Conservation (phyloP, 2,113 vertebrate genomes). For the Otolemur garnettii region DNA sequence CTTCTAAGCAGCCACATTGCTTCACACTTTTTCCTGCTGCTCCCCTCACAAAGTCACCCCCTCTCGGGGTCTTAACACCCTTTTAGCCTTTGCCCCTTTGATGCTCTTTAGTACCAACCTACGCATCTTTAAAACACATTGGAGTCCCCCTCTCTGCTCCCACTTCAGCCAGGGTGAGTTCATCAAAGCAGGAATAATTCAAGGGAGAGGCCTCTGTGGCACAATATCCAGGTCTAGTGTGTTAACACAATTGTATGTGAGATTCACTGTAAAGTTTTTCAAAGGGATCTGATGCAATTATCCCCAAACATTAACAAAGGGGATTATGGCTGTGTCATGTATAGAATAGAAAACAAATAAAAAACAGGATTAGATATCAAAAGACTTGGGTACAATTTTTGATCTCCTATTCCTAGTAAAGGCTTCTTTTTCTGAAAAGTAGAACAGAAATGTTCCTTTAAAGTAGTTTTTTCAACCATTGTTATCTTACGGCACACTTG, state of each 20-base stretch:
- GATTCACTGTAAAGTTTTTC: background rate
- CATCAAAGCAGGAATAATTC: background rate
- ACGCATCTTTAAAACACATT: background rate
- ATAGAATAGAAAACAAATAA: constrained; percentile 23
- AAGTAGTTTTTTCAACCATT: background rate
- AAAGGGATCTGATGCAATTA: background rate
- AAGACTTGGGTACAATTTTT: constrained; percentile 23
- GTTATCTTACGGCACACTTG: too few species aligned
- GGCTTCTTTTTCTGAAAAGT: background rate
- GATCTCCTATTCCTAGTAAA: constrained; percentile 21
- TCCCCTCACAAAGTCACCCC: background rate
- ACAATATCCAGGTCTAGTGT: background rate
- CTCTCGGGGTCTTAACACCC: background rate
- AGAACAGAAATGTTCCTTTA: constrained; percentile 9
- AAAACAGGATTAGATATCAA: background rate
- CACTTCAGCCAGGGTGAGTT: background rate
- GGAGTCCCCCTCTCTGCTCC: background rate
- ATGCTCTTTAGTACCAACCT: background rate
- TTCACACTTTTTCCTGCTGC: background rate
- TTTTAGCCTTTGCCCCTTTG: background rate
- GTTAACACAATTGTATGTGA: background rate
- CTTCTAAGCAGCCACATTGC: background rate
- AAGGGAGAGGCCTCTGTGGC: background rate
- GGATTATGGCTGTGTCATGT: background rate
- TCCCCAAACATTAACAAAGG: constrained; percentile 35